A percentile compares a stretch with the other conserved stretches of the same genome.
Evolutionary conservation across 2,888 invertebrate species (phyloP).

Genomic region (Acanthococcus lagerstroemiae): DNA sequence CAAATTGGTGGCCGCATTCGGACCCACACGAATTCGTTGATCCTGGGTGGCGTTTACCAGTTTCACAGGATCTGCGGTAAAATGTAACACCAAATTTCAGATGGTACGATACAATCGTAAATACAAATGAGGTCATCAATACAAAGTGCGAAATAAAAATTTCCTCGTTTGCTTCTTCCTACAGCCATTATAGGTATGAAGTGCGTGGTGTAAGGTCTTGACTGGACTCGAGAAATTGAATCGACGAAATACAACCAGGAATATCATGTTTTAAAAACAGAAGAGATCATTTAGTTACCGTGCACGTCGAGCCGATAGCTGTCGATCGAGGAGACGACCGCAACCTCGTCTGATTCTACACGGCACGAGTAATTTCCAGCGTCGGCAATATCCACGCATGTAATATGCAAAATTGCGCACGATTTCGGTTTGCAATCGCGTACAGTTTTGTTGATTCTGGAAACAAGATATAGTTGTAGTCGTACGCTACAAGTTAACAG

Average conservation of each 20-base stretch:
- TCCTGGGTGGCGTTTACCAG: background rate
- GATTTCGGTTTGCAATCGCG: background rate
- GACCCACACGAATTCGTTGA: background rate
- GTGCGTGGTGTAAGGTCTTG: no score
- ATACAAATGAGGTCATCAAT: background rate
- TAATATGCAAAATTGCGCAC: constrained; percentile 31
- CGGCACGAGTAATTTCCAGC: constrained; percentile 53
- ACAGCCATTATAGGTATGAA: no score
- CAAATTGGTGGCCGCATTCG: background rate
- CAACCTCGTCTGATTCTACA: constrained; percentile 43
- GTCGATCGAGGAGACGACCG: constrained; percentile 38
- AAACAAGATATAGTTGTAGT: no score
- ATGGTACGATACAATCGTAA: background rate
- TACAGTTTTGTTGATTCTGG: background rate
- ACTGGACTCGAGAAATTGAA: no score
- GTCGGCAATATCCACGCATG: constrained; percentile 41
- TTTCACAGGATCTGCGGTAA: constrained; percentile 1
- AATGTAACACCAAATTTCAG: no score
- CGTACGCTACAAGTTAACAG: no score
- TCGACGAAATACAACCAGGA: no score
- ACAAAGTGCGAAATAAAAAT: background rate
- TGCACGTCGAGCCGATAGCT: constrained; percentile 41
- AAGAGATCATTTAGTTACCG: no score
- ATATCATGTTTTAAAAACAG: no score
- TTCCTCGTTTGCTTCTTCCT: background rate